Evolutionary conservation across 1,140 invertebrate species (phyloP).

Genomic region (Grapholita molesta): DNA sequence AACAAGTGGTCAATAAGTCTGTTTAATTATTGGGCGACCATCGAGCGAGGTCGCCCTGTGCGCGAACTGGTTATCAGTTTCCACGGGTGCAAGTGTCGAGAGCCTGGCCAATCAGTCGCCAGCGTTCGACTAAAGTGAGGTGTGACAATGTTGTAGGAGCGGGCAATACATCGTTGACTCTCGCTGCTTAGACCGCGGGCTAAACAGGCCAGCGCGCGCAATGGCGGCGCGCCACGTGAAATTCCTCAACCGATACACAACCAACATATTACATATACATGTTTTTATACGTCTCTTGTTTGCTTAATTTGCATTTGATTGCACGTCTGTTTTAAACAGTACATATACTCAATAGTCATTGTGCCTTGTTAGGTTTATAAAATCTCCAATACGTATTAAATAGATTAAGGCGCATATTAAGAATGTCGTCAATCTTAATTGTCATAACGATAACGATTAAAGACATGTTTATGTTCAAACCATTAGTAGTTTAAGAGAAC

Average conservation of each 20-base stretch:
- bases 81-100: conserved; percentile 45
- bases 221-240: conserved; percentile 22
- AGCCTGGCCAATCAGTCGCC: conserved; percentile 24
- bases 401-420: neutral
- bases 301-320: neutral
- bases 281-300: neutral
- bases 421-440: neutral
- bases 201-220: conserved; percentile 20
- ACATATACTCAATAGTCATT: neutral
- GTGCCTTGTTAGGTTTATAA: neutral
- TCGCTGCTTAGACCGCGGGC: conserved; percentile 29
- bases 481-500: neutral
- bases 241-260: conserved; percentile 25
- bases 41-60: conserved; percentile 63
- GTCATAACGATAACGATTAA: neutral
- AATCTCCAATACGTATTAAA: neutral
- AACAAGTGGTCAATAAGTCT: conserved; percentile 65
- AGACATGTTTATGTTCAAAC: neutral
- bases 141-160: neutral
- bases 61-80: conserved; percentile 67
- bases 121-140: neutral
- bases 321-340: neutral
- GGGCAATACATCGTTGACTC: neutral
- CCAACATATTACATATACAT: conserved; percentile 25
- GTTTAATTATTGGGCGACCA: conserved; percentile 66